phyloP scores from a whole-genome alignment of 2,113 vertebrate genomes.

The Ameiurus melas region DNA sequence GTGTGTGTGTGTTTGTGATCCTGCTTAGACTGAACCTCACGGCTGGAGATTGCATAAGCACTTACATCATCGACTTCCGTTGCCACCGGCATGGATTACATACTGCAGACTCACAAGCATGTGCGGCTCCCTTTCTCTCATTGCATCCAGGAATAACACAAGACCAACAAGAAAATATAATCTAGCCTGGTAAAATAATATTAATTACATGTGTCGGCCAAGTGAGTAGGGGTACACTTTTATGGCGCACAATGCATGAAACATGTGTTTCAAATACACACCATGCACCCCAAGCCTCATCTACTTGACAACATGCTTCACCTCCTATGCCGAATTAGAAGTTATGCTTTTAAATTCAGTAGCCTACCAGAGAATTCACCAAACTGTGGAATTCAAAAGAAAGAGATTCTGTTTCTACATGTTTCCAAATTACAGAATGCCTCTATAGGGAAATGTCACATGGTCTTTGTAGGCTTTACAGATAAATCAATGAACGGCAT shows the following conservation, averaged over 20 bases:
- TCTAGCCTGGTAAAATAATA: neutral
- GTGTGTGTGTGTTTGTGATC: neutral
- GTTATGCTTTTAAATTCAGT: neutral
- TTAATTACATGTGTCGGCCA: neutral
- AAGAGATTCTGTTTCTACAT: neutral
- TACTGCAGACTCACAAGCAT: neutral
- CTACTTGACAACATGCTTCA: neutral
- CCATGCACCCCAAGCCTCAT: neutral
- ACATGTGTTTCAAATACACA: neutral
- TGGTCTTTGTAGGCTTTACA: neutral
- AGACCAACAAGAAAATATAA: neutral
- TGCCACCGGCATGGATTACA: conserved; percentile 25
- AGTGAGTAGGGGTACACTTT: neutral
- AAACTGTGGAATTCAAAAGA: neutral
- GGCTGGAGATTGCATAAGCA: conserved; percentile 64
- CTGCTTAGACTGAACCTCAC: conserved; percentile 36
- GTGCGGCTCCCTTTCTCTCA: neutral
- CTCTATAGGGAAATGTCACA: neutral
- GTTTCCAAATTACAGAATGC: neutral
- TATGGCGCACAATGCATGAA: neutral
- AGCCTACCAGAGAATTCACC: neutral
- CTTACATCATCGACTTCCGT: conserved; percentile 65
- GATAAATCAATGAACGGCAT: conserved; percentile 8
- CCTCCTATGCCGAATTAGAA: neutral
- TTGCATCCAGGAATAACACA: neutral